Evolutionary conservation across 2,113 vertebrate species (phyloP).

Genomic region (Nannospalax galili): DNA sequence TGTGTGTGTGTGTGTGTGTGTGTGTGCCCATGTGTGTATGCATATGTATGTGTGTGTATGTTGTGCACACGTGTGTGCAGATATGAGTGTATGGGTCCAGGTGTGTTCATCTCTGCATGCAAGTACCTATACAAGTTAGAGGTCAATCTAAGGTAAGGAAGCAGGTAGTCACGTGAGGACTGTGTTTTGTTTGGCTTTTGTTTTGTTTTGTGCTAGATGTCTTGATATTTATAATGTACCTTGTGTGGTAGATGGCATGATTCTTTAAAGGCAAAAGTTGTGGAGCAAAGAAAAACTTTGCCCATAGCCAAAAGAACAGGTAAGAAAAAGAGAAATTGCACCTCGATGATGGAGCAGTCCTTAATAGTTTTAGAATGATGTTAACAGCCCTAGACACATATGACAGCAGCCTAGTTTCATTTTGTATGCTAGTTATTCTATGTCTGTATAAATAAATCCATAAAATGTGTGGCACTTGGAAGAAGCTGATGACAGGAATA

Average conservation of each 20-base stretch:
- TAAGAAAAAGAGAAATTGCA: not conserved
- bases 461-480: constrained; percentile 2
- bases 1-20: not conserved
- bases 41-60: not conserved
- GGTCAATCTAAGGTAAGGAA: not conserved
- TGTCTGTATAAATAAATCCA: not conserved
- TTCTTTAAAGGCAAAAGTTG: not conserved
- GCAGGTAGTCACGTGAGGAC: not conserved
- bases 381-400: not conserved
- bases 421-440: not conserved
- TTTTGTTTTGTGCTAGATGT: not conserved
- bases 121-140: not conserved
- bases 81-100: not conserved
- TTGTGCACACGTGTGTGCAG: not conserved
- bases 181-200: not conserved
- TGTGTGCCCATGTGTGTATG: not conserved
- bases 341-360: not conserved
- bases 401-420: not conserved
- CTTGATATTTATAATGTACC: not conserved
- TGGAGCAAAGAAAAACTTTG: not conserved
- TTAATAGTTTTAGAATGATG: not conserved
- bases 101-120: not conserved
- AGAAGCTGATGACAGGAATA: not conserved
- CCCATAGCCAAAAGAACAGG: not conserved
- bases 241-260: not conserved